Base-by-base conservation (phyloP, 2,797 vertebrate genomes). In the Ctenosaura bakeri region DNA sequence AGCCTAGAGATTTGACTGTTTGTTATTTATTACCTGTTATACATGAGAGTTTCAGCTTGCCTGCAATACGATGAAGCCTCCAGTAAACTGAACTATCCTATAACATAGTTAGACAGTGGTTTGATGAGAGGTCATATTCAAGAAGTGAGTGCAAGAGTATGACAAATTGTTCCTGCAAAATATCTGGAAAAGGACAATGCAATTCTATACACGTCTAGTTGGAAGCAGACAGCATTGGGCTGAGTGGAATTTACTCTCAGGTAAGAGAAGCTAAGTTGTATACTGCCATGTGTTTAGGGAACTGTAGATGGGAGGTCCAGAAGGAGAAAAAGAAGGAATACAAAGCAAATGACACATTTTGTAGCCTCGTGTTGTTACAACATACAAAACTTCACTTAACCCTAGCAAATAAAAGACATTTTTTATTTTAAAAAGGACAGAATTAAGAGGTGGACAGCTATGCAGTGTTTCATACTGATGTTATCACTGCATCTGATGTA, bases 71-170 rank as follows among this genome's bases (percentile, higher is more conserved):
- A 88, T 73, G 66, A 79, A 78, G 92, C 84, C 94, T 96, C 94
- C 50, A 93, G 95, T 94, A 92, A 94, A 96, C 88, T 92, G 91
- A 95, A 85, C 89, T 93, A 93, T 94, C 91, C 90, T 93, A 92
- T 90, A 91, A 94, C 92, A 95, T 95, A 92, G 89, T 95, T 93
- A 92, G 91, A 93, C 93, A 64, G 77, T 64, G 3, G 50, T 56
- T 71, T 26, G 56, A 42, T 16, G 5, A 64, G 54, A 62, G 24
- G 46, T 1, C 32, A 71, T 29, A 59, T 42, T n/a, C 18, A 62
- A 38, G 12, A 82, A 87, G 52, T 62, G 22, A 52, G 26, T n/a
- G 32, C 22, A 46, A 87, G 14, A 79, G 32, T 1, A 10, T 35
- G 42, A 22, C 35, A 22, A 35, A 46, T 16, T 74, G 16, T 22